Conservation (phyloP, 2,113 vertebrate species). For the Prunella himalayana region DNA sequence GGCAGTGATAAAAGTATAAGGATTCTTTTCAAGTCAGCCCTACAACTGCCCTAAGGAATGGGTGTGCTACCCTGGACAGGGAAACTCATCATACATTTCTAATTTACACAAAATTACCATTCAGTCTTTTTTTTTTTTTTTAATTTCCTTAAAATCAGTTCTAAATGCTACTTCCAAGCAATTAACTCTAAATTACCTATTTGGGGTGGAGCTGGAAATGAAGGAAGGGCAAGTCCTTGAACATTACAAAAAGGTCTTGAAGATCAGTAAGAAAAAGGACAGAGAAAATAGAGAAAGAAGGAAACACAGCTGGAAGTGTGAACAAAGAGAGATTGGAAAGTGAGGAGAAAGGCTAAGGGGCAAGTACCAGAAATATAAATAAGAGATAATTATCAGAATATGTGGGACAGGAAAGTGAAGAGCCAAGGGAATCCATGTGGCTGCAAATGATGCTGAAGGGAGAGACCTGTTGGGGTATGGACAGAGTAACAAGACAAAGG, state of each 20-base stretch:
- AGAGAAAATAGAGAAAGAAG: not conserved
- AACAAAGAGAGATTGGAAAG: not conserved
- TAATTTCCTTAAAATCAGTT: not conserved
- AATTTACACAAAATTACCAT: not conserved
- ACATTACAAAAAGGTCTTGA: not conserved
- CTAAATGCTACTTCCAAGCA: not conserved
- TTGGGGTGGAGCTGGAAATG: not conserved
- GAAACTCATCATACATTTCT: not conserved
- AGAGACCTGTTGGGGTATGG: not conserved
- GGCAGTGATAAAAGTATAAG: not conserved
- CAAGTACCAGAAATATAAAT: not conserved
- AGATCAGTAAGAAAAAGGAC: not conserved
- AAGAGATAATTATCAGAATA: not conserved
- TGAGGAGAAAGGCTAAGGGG: not conserved
- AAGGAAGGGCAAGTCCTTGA: not conserved
- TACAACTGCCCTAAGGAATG: not conserved
- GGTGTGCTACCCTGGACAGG: not conserved
- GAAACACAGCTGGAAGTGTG: not conserved
- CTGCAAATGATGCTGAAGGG: not conserved
- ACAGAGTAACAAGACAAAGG: not conserved
- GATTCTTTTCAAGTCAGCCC: not conserved
- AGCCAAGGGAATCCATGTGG: not conserved
- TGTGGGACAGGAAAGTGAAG: not conserved
- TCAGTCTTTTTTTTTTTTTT: not conserved
- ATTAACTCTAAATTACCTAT: not conserved